phyloP scores from a whole-genome alignment of 2,113 vertebrate genomes.

The Lamprologus tigripictilis region DNA sequence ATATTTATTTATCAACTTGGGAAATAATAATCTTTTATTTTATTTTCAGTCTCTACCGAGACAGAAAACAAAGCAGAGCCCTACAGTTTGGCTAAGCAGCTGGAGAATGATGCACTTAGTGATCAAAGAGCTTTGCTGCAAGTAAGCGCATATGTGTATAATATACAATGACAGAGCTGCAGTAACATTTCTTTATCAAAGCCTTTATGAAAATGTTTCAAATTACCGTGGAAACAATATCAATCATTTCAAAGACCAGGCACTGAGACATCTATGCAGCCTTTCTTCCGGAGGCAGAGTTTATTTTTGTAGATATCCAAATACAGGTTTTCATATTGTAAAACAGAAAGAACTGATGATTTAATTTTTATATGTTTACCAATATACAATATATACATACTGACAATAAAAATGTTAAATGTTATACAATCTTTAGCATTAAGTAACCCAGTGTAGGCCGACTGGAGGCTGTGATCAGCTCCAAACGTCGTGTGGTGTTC shows the following conservation, averaged over 20 bases:
- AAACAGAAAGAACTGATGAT: neutral
- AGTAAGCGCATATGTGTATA: neutral
- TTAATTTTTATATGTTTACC: neutral
- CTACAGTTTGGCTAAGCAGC: neutral
- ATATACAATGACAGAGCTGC: neutral
- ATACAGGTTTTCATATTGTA: neutral
- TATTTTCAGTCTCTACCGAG: neutral
- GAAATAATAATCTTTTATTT: neutral
- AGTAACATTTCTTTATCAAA: neutral
- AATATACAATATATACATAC: neutral
- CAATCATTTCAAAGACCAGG: neutral
- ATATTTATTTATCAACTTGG: neutral
- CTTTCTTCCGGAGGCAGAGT: accelerated
- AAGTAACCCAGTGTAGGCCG: accelerated
- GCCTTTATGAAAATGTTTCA: neutral
- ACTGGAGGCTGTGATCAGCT: neutral
- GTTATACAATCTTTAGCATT: neutral
- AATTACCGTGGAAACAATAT: neutral
- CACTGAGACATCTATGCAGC: accelerated
- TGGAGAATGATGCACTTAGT: accelerated
- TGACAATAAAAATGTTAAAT: neutral
- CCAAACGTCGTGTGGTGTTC: accelerated
- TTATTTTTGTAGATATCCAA: neutral
- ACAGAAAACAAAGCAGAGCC: neutral
- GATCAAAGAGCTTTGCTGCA: neutral